Percentiles rank a stretch among this genome's conserved stretches.
Evolutionary conservation across 2,888 invertebrate species (phyloP).

Genomic region (Volucella bombylans): DNA sequence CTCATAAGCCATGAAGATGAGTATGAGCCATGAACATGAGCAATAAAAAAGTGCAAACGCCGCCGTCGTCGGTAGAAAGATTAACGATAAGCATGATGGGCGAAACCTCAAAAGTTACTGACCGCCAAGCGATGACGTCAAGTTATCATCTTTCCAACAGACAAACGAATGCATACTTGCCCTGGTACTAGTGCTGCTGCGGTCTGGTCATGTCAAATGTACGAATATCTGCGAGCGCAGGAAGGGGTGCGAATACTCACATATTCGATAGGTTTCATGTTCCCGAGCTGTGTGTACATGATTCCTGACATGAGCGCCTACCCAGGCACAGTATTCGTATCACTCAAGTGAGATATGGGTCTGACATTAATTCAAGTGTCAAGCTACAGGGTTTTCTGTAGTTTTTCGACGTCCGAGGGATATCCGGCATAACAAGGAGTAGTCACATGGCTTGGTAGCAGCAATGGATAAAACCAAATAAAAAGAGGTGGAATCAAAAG

Average conservation of each 20-base stretch:
- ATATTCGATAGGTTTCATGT: slow-evolving; percentile 12
- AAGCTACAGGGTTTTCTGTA: slow-evolving; percentile 7
- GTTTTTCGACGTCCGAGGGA: background rate
- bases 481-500: no score
- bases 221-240: background rate
- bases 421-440: background rate
- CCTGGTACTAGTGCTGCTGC: slow-evolving; percentile 9
- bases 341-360: slow-evolving; percentile 24
- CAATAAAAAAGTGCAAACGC: background rate
- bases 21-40: background rate
- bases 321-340: background rate
- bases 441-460: no score
- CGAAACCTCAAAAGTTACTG: slow-evolving; percentile 40
- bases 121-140: slow-evolving; percentile 46
- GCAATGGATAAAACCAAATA: no score
- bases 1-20: background rate
- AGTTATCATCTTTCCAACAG: slow-evolving; percentile 53
- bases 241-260: background rate
- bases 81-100: slow-evolving; percentile 49
- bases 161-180: slow-evolving; percentile 37
- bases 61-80: slow-evolving; percentile 49
- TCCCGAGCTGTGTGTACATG: background rate
- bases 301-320: background rate
- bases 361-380: slow-evolving; percentile 34
- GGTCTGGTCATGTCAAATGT: background rate